Evolutionary conservation across 1,140 invertebrate species (phyloP), one percentile per base, ranked within the genome.

Genomic region (Drosophila parabipectinata): DNA sequence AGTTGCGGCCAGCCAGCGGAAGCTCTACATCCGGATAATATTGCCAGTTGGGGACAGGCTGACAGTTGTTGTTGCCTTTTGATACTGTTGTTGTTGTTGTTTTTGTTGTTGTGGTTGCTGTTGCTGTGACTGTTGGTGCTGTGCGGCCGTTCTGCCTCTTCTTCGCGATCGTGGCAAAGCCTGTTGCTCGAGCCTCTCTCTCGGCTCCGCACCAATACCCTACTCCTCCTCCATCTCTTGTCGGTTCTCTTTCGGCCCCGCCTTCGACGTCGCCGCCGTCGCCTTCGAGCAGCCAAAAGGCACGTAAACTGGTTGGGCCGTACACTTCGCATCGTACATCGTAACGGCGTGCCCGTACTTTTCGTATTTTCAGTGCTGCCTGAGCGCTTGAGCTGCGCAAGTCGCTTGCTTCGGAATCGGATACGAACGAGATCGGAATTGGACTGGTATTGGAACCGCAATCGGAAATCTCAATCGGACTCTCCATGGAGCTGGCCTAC

Each of bases 21-120:
- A 90, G 79, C 84, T 77, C 82, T 50, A 89, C 84, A 88, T 89
- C 84, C 84, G 84, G 84, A 88, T 77, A 90, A 68, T 64, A 72
- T 61, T 59, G 76, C 56, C 73, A 72, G 44, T 26, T 50, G 60
- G 58, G 15, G 12, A 18, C 44, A 47, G 44, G 54, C 59, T 24
- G 39, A 64, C 44, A 37, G 60, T 47, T 32, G 41, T 45, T 62
- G 37, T 8, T 15, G 37, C 6, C 18, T 71, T 39, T 44, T 68
- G 14, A 47, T 47, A 59, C 32, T 30, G 26, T 32, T 53, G 28
- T 5, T 26, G 30, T n/a, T 61, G 48, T 44, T 69, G 21, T 57
- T 68, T 26, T 34, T 66, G 48, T 37, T 44, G 52, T 54, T 26
- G n/a, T 28, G 32, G 28, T 18, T 57, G 44, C 4, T 44, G 7